Percentiles rank a stretch among this genome's conserved stretches.
phyloP scores from a whole-genome alignment of 2,888 invertebrate genomes.

The Lasius platythorax region DNA sequence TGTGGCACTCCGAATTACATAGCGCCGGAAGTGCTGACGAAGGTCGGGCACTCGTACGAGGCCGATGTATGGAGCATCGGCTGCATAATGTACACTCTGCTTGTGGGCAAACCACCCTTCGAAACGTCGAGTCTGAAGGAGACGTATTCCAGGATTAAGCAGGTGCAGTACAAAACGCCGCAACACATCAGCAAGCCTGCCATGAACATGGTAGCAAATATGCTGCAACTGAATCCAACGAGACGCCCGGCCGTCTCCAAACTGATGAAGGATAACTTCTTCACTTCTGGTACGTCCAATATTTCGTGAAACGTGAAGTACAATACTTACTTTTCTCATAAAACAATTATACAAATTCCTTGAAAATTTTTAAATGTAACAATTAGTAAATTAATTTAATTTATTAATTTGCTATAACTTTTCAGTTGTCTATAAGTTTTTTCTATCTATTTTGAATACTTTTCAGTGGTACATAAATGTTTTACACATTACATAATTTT shows the following conservation, averaged over 20 bases:
- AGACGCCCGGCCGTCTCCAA: slow-evolving; percentile 93
- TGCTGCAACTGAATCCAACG: slow-evolving; percentile 94
- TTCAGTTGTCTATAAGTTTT: background rate
- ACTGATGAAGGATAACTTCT: slow-evolving; percentile 92
- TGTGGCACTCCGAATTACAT: slow-evolving; percentile 99
- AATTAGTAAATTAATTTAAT: background rate
- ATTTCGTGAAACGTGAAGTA: background rate
- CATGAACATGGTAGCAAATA: slow-evolving; percentile 92
- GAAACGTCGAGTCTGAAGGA: slow-evolving; percentile 98
- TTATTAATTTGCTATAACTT: background rate
- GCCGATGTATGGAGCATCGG: slow-evolving; percentile 99
- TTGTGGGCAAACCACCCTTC: slow-evolving; percentile 99
- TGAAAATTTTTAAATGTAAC: background rate
- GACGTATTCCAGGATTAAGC: slow-evolving; percentile 97
- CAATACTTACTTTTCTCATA: background rate
- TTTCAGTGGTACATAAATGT: background rate
- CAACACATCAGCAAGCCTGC: slow-evolving; percentile 89
- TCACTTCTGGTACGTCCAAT: slow-evolving; percentile 86
- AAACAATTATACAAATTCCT: slow-evolving; percentile 8
- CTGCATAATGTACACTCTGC: slow-evolving; percentile 99
- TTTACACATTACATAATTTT: background rate
- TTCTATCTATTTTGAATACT: background rate
- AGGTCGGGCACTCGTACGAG: slow-evolving; percentile 99
- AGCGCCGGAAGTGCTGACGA: slow-evolving; percentile 98
- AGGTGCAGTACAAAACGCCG: slow-evolving; percentile 96